Base-by-base conservation (phyloP, 1,140 invertebrate genomes). In the Melanaphis sacchari region DNA sequence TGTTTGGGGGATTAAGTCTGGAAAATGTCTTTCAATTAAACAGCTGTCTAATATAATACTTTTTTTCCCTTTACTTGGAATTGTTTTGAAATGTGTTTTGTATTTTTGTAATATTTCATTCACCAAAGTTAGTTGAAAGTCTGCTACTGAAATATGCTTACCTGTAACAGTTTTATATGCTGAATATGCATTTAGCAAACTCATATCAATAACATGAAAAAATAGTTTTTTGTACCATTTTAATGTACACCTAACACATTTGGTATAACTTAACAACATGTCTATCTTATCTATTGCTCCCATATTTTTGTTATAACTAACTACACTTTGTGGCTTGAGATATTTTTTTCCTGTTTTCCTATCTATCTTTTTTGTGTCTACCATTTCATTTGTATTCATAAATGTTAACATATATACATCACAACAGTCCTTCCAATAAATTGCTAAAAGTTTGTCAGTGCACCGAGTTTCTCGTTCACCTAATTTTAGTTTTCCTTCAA, bases 351-450 rank as follows among this genome's bases (percentile, higher is more conserved):
- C 82, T 26, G 21, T 84, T 26, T 24, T 40, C 22, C 59, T 93
- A 52, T 91, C 38, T 46, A 93, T 88, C 91, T 94, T 94, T 89
- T 90, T 82, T 26, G 94, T n/a, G 26, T 91, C 94, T 40, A 93
- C 91, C 31, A 94, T 94, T 89, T 85, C 92, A 59, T 93, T 81
- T 36, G 59, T 93, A 94, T 95, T 94, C 5, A 94, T 93, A 36
- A 94, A 94, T 90, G 94, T 93, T 26, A 95, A 85, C 94, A 95
- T 95, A 41, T 59, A n/a, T 18, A 95, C 94, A n/a, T 95, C 94
- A 89, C 94, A 41, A 66, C 94, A 93, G 93, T 95, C 94, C 59
- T 91, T 46, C 95, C 94, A 95, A 94, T 94, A 94, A 40, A 94
- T 40, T 24, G 94, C 94, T 93, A 95, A 92, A 76, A 95, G 87